These are phyloP conservation scores for Cebus imitator DNA, from an alignment of 2,113 vertebrate genomes.

Conservation along the genomic window DNA sequence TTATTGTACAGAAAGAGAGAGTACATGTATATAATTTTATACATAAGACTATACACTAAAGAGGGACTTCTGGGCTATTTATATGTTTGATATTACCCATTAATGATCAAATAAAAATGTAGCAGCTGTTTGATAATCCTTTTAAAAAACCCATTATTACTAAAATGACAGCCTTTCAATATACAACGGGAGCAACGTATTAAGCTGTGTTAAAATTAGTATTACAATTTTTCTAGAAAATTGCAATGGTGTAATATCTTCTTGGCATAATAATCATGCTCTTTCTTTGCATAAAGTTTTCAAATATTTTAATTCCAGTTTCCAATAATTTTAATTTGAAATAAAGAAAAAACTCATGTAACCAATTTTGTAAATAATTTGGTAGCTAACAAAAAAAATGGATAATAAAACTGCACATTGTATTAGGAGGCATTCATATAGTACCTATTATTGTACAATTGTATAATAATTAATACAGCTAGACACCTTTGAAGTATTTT, in stretches of 20 bases:
- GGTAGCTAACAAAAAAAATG: background rate
- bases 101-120: background rate
- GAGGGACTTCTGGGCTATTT: background rate
- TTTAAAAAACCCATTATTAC: background rate
- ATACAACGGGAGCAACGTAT: background rate
- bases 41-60: background rate
- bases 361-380: background rate
- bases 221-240: background rate
- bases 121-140: background rate
- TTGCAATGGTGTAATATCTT: background rate
- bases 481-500: background rate
- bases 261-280: background rate
- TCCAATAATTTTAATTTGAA: background rate
- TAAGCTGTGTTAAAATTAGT: background rate
- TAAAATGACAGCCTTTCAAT: background rate
- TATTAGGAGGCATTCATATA: background rate
- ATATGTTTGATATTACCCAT: background rate
- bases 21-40: background rate
- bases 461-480: background rate
- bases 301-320: background rate
- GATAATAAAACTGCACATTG: background rate
- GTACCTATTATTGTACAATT: background rate
- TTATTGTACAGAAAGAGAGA: background rate
- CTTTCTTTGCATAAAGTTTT: background rate
- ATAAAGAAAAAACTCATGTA: background rate